A percentile compares a stretch with the other conserved stretches of the same genome.
Conservation (phyloP, 2,113 vertebrate genomes). For the Toxotes jaculatrix region DNA sequence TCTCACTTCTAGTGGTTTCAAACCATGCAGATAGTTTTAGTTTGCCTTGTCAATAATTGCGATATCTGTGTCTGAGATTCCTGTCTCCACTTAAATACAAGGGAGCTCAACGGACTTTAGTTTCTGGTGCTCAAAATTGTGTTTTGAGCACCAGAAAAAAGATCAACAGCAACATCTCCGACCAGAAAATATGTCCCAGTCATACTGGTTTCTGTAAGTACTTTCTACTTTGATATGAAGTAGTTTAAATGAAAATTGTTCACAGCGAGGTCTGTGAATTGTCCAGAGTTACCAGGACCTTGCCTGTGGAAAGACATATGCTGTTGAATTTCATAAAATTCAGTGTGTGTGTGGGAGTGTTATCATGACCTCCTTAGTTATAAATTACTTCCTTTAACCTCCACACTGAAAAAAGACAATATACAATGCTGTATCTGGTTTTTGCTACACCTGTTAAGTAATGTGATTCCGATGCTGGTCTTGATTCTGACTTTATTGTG, state of each 20-base stretch:
- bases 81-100: not conserved
- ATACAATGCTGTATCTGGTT: not conserved
- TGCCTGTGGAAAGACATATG: not conserved
- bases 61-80: not conserved
- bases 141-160: not conserved
- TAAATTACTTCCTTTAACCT: constrained; percentile 1
- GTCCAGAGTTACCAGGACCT: not conserved
- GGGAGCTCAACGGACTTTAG: not conserved
- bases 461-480: constrained; percentile 8
- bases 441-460: not conserved
- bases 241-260: not conserved
- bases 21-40: no score
- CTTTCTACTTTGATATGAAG: not conserved
- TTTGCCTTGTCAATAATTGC: not conserved
- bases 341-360: no score
- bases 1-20: not conserved
- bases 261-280: not conserved
- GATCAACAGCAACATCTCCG: not conserved
- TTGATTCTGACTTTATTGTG: not conserved
- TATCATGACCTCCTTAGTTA: not conserved
- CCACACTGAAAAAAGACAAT: constrained; percentile 1
- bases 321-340: not conserved
- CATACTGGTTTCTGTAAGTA: no score
- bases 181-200: no score
- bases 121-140: not conserved